Conservation (phyloP, 2,113 vertebrate genomes). For the Ameiurus melas region DNA sequence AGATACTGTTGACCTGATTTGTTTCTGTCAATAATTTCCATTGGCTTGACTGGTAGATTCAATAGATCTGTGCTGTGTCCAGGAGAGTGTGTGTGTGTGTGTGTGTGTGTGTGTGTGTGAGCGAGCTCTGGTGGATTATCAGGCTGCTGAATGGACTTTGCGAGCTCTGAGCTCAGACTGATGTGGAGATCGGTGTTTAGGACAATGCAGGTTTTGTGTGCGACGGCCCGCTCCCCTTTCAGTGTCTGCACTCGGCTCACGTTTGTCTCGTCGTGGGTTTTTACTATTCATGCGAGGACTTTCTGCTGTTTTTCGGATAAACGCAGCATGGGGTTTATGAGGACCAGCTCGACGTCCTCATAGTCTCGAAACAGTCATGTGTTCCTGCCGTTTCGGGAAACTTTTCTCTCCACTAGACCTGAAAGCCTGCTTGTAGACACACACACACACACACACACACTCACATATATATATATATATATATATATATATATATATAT, state of each 20-base stretch:
- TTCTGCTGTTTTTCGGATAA: background rate
- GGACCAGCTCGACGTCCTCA: background rate
- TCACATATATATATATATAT: too few species aligned
- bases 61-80: background rate
- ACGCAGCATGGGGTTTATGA: background rate
- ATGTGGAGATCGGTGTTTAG: conserved; percentile 69
- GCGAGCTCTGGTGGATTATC: conserved; percentile 60
- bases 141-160: conserved; percentile 63
- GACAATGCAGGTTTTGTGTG: conserved; percentile 71
- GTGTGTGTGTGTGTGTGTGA: background rate
- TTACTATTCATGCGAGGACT: background rate
- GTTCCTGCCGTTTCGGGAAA: background rate
- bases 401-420: background rate
- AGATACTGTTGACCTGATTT: background rate
- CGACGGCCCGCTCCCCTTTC: background rate
- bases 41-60: background rate
- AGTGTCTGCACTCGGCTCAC: background rate
- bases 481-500: too few species aligned
- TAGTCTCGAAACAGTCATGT: background rate
- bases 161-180: conserved; percentile 59
- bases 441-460: conserved; percentile 3
- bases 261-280: conserved; percentile 1
- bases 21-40: background rate
- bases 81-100: background rate
- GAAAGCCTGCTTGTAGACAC: conserved; percentile 1